Evolutionary conservation across 2,113 vertebrate genomes (phyloP).

Genomic region (Dipodomys ordii): DNA sequence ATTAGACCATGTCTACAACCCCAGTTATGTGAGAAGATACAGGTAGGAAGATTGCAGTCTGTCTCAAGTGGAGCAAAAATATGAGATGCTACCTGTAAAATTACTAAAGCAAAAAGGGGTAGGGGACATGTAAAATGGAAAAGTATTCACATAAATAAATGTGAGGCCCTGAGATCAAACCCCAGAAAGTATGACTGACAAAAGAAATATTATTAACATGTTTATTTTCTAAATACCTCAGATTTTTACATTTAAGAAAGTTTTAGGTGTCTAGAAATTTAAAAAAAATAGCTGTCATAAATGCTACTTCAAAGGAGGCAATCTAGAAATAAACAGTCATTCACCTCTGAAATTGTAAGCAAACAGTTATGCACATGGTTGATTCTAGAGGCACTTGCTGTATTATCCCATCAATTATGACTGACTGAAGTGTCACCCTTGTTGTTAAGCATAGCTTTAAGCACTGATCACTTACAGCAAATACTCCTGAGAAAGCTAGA

Average conservation of each 20-base stretch:
- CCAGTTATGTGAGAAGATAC: too few species aligned
- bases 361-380: background rate
- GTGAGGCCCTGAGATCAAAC: too few species aligned
- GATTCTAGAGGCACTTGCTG: background rate
- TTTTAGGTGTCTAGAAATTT: background rate
- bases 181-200: too few species aligned
- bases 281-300: background rate
- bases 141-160: too few species aligned
- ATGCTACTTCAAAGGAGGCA: background rate
- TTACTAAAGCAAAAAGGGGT: too few species aligned
- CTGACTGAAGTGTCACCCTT: background rate
- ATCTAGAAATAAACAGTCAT: background rate
- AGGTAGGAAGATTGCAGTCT: too few species aligned
- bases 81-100: too few species aligned
- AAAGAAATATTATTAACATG: background rate
- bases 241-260: background rate
- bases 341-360: background rate
- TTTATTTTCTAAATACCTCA: background rate
- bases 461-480: background rate
- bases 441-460: background rate
- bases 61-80: too few species aligned
- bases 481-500: constrained; percentile 16
- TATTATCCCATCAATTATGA: background rate
- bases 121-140: too few species aligned
- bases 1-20: too few species aligned